Percentiles rank a stretch among this genome's conserved stretches.
These are phyloP conservation scores for Isoperla grammatica DNA, from an alignment of 2,888 invertebrate species.

Conservation along the genomic window DNA sequence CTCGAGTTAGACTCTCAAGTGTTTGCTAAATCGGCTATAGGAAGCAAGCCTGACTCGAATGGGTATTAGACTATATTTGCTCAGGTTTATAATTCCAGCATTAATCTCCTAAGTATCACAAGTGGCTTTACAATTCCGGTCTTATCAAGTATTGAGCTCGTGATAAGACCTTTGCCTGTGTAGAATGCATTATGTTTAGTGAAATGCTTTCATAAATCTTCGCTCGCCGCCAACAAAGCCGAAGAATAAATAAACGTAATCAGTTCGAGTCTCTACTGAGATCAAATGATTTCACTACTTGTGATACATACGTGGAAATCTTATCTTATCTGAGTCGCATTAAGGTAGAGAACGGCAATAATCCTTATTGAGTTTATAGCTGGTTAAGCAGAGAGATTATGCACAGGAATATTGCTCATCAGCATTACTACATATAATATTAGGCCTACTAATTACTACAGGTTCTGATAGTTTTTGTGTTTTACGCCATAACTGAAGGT, in stretches of 20 bases:
- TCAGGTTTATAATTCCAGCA: constrained; percentile 17
- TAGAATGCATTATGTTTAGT: constrained; percentile 13
- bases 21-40: constrained; percentile 1
- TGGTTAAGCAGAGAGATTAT: no score
- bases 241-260: constrained; percentile 14
- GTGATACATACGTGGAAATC: background rate
- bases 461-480: no score
- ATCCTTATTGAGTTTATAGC: no score
- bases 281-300: background rate
- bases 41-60: constrained; percentile 1
- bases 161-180: constrained; percentile 8
- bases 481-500: no score
- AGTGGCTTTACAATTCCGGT: constrained; percentile 17
- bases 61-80: constrained; percentile 17
- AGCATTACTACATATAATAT: no score
- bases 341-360: background rate
- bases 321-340: constrained; percentile 4
- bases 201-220: constrained; percentile 10
- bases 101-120: constrained; percentile 19
- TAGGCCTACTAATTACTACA: no score
- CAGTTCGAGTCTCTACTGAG: constrained; percentile 1
- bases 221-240: constrained; percentile 4
- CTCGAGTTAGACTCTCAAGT: constrained; percentile 6
- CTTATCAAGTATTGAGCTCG: constrained; percentile 18
- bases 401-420: no score